Evolutionary conservation across 2,113 vertebrate genomes (phyloP), one percentile per base, ranked within the genome.

Genomic region (Cyphomyrus discorhynchus): DNA sequence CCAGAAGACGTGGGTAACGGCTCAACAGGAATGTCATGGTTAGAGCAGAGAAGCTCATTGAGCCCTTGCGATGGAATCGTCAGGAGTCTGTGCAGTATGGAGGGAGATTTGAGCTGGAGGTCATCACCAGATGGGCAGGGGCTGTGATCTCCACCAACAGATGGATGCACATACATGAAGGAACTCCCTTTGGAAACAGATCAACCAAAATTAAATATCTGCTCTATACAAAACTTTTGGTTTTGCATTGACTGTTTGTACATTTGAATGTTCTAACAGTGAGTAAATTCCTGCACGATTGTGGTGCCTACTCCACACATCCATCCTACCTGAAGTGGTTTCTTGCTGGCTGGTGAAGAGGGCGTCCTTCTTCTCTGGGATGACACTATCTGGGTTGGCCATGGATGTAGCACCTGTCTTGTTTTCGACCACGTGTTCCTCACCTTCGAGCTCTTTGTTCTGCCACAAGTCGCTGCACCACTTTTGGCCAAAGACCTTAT

Each of bases 11-110:
- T 50, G 0, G 88, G 87, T 17, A 92, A 91, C 0, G 91, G 77
- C 3, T 95, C 94, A 13, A 91, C 66, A 1, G 90, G 89, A 0
- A 91, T 90, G 27, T 49, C 86, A 24, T 84, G 89, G 0, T 94
- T 92, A 0, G 93, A 93, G 0, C 95, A 95, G 42, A 95, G 92
- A 89, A 96, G 92, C 95, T 96, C 77, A 6, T 39, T 82, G 74
- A 89, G 89, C 7, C 89, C 89, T 27, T 74, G 95, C 7, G 95
- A 94, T 15, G 96, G 95, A 0, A 96, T 93, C 0, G 96, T 96
- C 80, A 96, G 94, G 45, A 96, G 94, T 21, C 96, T 95, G 10
- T 96, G 96, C 3, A 96, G 93, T 95, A 96, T 96, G 1, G 96
- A 96, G 13, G 95, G 94, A 0, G 96, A 95, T 8, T 94, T 93